Evolutionary conservation across 2,888 invertebrate species (phyloP), one percentile per base, ranked within the genome.

Genomic region (Cancer borealis): DNA sequence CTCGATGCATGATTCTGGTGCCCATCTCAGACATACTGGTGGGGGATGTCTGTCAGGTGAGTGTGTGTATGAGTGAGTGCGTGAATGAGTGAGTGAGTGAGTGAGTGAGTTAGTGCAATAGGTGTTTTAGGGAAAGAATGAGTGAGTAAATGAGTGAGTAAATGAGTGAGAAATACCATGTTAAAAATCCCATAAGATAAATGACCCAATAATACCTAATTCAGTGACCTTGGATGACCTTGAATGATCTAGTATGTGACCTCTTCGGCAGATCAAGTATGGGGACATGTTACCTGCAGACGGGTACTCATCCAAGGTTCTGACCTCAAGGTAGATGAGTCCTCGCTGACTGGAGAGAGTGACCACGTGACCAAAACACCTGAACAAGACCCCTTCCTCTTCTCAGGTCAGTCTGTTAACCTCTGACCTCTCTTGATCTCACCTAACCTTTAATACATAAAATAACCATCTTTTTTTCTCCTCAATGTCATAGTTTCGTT

Each of bases 21-120:
- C 98, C 98, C 96, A 99, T 99, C 96, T 98, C 98, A 96, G 99
- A 99, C 96, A 98, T 99, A 96, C 98, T 99, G 96, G 99, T 99
- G 96, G 99, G 99, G 96, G 99, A 99, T 97, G 98, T 99, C 97
- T 99, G 99, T 97, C 99, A 98, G 97, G 97, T 98, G 96, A 97
- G 97, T 96, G 97, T 17, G 66, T 5, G 66, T 17, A 17, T 60
- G 66, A 4, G 66, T 66, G 66, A 66, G 66, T 14, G 66, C 12
- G 66, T 66, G 66, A 21, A 66, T 66, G 66, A 66, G 3, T 66
- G 66, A 66, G 66, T 66, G 0, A 66, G 66, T 66, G 66, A 66
- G 66, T 66, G 14, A 12, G 60, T 60, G 60, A 60, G 60, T 60
- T 6, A 60, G 60, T 60, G 60, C 3, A 17, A 17, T 6, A 60